Evolutionary conservation across 2,113 vertebrate species (phyloP).

Genomic region (Tretioscincus oriximinensis): DNA sequence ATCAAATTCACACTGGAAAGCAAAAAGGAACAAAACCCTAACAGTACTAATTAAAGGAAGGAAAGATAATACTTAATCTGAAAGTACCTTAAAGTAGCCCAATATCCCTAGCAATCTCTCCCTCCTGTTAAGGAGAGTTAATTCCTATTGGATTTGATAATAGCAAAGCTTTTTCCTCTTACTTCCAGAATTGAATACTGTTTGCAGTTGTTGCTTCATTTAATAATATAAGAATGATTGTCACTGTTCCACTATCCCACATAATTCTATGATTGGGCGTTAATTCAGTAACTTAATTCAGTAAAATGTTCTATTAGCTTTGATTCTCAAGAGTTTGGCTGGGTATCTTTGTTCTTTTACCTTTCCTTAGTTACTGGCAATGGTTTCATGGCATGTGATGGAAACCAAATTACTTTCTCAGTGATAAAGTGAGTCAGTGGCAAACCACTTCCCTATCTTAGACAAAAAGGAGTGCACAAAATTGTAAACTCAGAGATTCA

Average conservation of each 20-base stretch:
- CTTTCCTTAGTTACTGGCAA: no score
- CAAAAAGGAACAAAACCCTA: no score
- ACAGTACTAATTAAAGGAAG: no score
- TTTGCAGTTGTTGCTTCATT: background rate
- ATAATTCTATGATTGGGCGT: background rate
- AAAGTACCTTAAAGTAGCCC: background rate
- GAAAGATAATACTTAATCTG: accelerated
- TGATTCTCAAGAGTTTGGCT: background rate
- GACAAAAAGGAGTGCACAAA: no score
- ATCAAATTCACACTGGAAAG: no score
- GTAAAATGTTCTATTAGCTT: slow-evolving; percentile 1
- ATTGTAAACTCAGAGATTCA: no score
- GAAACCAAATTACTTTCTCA: background rate
- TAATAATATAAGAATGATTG: background rate
- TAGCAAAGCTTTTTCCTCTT: background rate
- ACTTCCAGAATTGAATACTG: background rate
- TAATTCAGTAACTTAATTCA: background rate
- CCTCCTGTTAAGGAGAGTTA: background rate
- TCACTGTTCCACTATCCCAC: background rate
- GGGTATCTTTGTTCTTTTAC: background rate
- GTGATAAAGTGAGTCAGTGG: no score
- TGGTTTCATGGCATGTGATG: background rate
- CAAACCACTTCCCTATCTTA: no score
- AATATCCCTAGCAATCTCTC: background rate
- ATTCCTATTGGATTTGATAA: background rate